phyloP scores from a whole-genome alignment of 2,888 invertebrate species.

The Abrostola tripartita region DNA sequence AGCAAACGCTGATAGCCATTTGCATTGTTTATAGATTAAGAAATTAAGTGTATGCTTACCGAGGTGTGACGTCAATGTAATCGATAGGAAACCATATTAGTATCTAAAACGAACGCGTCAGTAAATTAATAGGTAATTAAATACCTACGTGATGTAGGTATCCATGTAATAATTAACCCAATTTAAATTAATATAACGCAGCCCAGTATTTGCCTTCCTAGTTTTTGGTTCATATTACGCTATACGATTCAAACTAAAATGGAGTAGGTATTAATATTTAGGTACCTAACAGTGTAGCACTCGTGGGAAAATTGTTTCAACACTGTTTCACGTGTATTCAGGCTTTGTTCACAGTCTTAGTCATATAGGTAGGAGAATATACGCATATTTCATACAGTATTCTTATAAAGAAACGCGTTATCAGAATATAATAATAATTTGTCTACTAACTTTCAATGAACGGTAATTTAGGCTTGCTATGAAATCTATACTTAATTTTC shows the following conservation, averaged over 20 bases:
- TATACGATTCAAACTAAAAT: slow-evolving; percentile 27
- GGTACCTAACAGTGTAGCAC: slow-evolving; percentile 21
- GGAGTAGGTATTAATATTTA: slow-evolving; percentile 37
- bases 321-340: background rate
- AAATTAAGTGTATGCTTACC: too few species aligned
- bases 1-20: background rate
- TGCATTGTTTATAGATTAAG: background rate
- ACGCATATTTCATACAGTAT: too few species aligned
- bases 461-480: too few species aligned
- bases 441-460: too few species aligned
- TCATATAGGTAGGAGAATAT: background rate
- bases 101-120: too few species aligned
- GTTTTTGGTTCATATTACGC: slow-evolving; percentile 30
- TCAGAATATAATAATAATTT: too few species aligned
- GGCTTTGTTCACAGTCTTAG: background rate
- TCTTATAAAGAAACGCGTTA: too few species aligned
- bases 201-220: slow-evolving; percentile 14
- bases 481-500: too few species aligned
- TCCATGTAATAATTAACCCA: too few species aligned
- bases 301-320: slow-evolving; percentile 41
- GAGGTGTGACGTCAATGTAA: too few species aligned
- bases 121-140: background rate
- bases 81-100: too few species aligned
- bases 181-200: background rate
- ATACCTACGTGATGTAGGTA: background rate